Conservation (phyloP, 2,113 vertebrate genomes). For the Oncorhynchus nerka region DNA sequence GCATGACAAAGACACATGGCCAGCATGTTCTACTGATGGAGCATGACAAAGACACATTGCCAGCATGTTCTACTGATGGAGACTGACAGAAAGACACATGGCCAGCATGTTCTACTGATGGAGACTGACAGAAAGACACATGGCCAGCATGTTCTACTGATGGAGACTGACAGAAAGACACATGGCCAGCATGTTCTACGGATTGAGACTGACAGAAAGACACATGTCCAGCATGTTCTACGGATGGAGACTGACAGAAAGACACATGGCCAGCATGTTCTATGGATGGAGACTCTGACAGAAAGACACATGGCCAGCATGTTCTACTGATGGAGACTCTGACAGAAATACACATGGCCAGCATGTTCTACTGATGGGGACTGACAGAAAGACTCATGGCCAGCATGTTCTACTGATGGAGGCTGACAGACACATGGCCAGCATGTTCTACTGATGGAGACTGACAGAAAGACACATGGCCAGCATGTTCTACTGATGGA, state of each 20-base stretch:
- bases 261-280: conserved; percentile 33
- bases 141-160: conserved; percentile 35
- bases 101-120: conserved; percentile 24
- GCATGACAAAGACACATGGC: conserved; percentile 6
- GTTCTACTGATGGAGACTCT: not conserved
- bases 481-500: conserved; percentile 18
- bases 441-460: conserved; percentile 18
- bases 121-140: too few species aligned
- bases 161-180: too few species aligned
- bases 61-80: conserved; percentile 18
- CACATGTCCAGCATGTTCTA: conserved; percentile 34
- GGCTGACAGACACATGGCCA: conserved; percentile 11
- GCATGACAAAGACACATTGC: conserved; percentile 10
- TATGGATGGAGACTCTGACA: not conserved
- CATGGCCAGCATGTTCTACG: conserved; percentile 34
- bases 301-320: conserved; percentile 27
- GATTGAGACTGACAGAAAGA: too few species aligned
- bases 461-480: conserved; percentile 14
- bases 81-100: not conserved
- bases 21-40: conserved; percentile 18
- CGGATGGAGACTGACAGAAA: too few species aligned
- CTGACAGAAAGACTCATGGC: conserved; percentile 11
- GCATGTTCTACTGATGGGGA: conserved; percentile 16
- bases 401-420: conserved; percentile 16
- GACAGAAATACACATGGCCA: conserved; percentile 11